Evolutionary conservation across 1,140 invertebrate genomes (phyloP).

Genomic region (Ditylenchus dipsaci): DNA sequence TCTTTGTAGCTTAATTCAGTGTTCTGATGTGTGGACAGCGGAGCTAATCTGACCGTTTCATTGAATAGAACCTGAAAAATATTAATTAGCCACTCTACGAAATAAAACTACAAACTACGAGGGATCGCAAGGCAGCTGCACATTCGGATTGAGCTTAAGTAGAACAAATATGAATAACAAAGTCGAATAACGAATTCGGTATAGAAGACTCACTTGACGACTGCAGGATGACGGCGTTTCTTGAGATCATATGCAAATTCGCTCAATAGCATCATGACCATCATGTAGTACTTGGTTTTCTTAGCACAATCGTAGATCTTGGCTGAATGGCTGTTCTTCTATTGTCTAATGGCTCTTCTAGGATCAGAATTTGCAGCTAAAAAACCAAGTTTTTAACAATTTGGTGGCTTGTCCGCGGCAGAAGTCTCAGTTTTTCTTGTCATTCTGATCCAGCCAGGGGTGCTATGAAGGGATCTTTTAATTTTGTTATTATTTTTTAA

Average conservation of each 20-base stretch:
- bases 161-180: too few species aligned
- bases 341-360: neutral
- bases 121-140: conserved; percentile 26
- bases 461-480: too few species aligned
- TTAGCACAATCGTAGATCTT: conserved; percentile 20
- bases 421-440: too few species aligned
- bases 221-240: neutral
- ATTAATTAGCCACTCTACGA: too few species aligned
- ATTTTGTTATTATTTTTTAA: too few species aligned
- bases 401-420: too few species aligned
- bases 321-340: conserved; percentile 19
- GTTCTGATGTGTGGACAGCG: conserved; percentile 29
- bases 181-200: neutral
- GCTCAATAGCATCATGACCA: conserved; percentile 29
- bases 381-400: too few species aligned
- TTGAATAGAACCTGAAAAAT: conserved; percentile 34
- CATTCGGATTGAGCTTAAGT: conserved; percentile 16
- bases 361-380: conserved; percentile 18
- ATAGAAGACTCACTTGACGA: conserved; percentile 9
- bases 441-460: too few species aligned
- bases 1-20: conserved; percentile 42
- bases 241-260: conserved; percentile 27
- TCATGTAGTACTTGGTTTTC: conserved; percentile 17
- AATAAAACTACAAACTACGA: too few species aligned
- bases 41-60: conserved; percentile 41